phyloP scores from a whole-genome alignment of 2,888 invertebrate species.

The Tortrix viridana region DNA sequence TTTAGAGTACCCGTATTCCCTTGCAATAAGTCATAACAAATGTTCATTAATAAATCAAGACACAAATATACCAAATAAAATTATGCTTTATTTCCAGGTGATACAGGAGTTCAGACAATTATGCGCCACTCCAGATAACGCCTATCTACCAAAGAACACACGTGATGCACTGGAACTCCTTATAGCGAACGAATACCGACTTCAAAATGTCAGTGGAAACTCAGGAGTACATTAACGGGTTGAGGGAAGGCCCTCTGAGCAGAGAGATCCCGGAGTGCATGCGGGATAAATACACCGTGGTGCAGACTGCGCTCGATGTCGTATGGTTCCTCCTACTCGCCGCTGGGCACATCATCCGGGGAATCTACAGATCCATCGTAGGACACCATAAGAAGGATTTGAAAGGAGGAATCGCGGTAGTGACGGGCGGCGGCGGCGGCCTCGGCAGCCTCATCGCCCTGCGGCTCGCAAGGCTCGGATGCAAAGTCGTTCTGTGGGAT shows the following conservation, averaged over 20 bases:
- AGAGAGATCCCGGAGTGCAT: conserved; percentile 79
- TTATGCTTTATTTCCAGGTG: conserved; percentile 21
- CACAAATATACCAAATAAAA: neutral
- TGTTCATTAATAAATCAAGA: neutral
- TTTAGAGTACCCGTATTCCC: too few relatives aligned
- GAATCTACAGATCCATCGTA: conserved; percentile 84
- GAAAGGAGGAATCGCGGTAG: conserved; percentile 90
- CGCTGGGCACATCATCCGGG: conserved; percentile 79
- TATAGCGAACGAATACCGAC: conserved; percentile 52
- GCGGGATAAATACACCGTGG: conserved; percentile 76
- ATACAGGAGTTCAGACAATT: conserved; percentile 25
- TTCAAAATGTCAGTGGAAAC: conserved; percentile 59
- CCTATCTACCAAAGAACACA: conserved; percentile 38
- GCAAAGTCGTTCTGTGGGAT: conserved; percentile 94
- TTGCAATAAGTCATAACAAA: neutral
- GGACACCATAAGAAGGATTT: conserved; percentile 88
- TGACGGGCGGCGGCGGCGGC: conserved; percentile 96
- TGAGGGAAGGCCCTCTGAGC: conserved; percentile 73
- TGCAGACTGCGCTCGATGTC: conserved; percentile 83
- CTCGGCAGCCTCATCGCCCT: conserved; percentile 91
- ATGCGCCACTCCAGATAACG: conserved; percentile 31
- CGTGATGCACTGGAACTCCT: conserved; percentile 56
- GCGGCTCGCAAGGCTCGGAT: conserved; percentile 90
- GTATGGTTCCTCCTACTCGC: conserved; percentile 80
- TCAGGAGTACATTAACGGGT: conserved; percentile 73